These are phyloP conservation scores for Thalassoma bifasciatum DNA, from an alignment of 2,113 vertebrate genomes.

Conservation along the genomic window DNA sequence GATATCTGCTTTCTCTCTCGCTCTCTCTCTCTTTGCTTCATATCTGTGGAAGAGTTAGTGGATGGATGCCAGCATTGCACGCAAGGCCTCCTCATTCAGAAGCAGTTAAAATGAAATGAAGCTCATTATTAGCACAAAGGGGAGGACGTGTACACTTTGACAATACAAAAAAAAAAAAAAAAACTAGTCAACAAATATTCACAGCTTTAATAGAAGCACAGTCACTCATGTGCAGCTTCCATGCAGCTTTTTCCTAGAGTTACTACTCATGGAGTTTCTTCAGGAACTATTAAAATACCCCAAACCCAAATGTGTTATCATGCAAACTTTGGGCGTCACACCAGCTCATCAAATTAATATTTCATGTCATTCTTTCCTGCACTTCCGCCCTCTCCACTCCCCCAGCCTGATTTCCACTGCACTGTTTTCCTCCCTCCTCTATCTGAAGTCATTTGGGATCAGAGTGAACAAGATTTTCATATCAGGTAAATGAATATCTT, in stretches of 20 bases:
- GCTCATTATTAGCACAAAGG: slow-evolving; percentile 62
- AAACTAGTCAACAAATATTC: neutral
- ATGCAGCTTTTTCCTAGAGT: slow-evolving; percentile 32
- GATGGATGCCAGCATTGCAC: slow-evolving; percentile 58
- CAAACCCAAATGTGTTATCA: slow-evolving; percentile 29
- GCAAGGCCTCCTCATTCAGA: slow-evolving; percentile 62
- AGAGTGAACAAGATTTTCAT: slow-evolving; percentile 77
- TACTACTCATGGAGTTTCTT: slow-evolving; percentile 17
- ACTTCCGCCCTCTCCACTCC: slow-evolving; percentile 33
- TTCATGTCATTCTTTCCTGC: slow-evolving; percentile 63
- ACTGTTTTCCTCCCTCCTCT: slow-evolving; percentile 32
- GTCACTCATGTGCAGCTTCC: neutral
- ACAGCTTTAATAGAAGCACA: neutral
- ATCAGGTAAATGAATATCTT: slow-evolving; percentile 82
- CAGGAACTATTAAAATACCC: slow-evolving; percentile 35
- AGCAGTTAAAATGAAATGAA: slow-evolving; percentile 62
- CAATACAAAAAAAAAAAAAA: neutral
- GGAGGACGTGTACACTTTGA: slow-evolving; percentile 45
- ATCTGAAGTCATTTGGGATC: slow-evolving; percentile 75
- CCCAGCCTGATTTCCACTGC: slow-evolving; percentile 29
- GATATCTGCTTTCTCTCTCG: slow-evolving; percentile 5
- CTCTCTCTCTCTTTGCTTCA: slow-evolving; percentile 35
- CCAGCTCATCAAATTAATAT: slow-evolving; percentile 65
- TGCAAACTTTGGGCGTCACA: slow-evolving; percentile 54
- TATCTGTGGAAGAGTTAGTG: slow-evolving; percentile 40